Evolutionary conservation across 2,113 vertebrate species (phyloP), one percentile per base, ranked within the genome.

Genomic region (Apteryx owenii): DNA sequence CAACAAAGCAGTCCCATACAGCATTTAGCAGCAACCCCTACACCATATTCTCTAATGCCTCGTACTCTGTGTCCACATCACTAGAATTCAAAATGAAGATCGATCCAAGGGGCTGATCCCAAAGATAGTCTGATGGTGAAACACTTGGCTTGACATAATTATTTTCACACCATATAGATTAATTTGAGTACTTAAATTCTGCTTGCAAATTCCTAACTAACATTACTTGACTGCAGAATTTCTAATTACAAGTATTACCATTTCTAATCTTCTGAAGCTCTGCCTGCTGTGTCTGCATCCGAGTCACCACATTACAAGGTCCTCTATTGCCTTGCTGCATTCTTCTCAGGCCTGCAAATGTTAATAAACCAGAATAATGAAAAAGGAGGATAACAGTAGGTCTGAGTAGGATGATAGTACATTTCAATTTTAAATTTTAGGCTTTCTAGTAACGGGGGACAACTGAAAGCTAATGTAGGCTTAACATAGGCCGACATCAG

Each of bases 211-310:
- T 93, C 48, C 88, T 81, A 82, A 89, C 79, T 60, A 90, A 92
- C 21, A 71, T 73, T 69, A 44, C 70, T 88, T 8, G 29, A 40
- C 70, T 53, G 26, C 85, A 92, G 81, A 79, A 51, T 75, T 84
- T 77, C 89, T 97, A 90, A 90, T 93, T 79, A 86, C 17, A 81
- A 75, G 75, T 65, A 65, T 84, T 56, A 90, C 69, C 73, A 84
- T 85, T 88, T 89, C 92, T 79, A 93, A 88, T 69, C 89, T 96
- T 69, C 75, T 28, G 28, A 93, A 96, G 86, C 86, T 88, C 58
- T 31, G 36, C 86, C 94, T 46, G 86, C 94, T 75, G 72, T 10
- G 62, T 61, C 44, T 70, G 60, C 93, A 81, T 70, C 70, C 16
- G 1, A 90, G 83, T 44, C 79, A 85, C 20, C 82, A 56, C 81